Base-by-base conservation (phyloP, 2,797 vertebrate species). In the Gymnodraco acuticeps region DNA sequence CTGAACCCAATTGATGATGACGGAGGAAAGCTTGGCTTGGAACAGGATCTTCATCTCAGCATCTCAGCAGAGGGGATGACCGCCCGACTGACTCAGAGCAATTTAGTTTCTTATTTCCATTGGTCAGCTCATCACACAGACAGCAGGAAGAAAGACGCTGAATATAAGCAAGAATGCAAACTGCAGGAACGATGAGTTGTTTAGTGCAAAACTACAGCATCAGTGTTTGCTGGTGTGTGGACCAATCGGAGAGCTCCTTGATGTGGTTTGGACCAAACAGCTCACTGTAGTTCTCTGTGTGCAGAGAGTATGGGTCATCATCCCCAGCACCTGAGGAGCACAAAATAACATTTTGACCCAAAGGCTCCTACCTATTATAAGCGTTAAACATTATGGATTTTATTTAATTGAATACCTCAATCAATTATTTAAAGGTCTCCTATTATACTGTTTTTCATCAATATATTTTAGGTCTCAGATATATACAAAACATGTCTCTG, bases 21-120 rank as follows among this genome's bases (percentile, higher is more conserved):
- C 72, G 70, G 77, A 66, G 67, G 54, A 50, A 76, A 80, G 91
- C 89, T 91, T 92, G 89, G 93, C 91, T 92, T 94, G 93, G 86
- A 93, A 94, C 82, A 59, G 68, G 90, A 94, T 90, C 89, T 84
- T 69, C 64, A 73, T 50, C 55, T 75, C 83, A 59, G 85, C 81
- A 61, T 43, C 79, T 87, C 80, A 87, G 87, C 77, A 82, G 72
- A 67, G 70, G 81, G 43, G 51, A 61, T 47, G 70, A 60, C 60
- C 33, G 20, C 51, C 16, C 9, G 9, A 58, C 65, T 41, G 47
- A 80, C 75, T 87, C 84, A n/a, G 51, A 67, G 84, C 72, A 72
- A 54, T 87, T 73, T 23, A 16, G 19, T 81, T 89, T 83, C 79
- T 43, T 19, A 19, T 23, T 45, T 38, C 78, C 54, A 66, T 61